These are phyloP conservation scores for Agrilus biguttatus DNA, from an alignment of 2,888 invertebrate species.

Conservation along the genomic window DNA sequence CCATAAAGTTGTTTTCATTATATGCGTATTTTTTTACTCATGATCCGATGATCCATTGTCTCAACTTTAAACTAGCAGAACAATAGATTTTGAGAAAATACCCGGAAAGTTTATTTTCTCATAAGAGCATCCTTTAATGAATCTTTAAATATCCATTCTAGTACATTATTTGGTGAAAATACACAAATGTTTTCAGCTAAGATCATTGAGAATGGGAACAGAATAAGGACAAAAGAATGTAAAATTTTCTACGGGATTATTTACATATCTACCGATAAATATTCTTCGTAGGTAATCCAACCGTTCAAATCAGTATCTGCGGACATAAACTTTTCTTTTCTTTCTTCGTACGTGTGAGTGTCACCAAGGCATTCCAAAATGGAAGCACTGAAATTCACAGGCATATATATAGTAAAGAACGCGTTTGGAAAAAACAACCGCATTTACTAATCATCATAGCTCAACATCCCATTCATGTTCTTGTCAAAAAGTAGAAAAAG, in stretches of 20 bases:
- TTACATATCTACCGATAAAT: constrained; percentile 33
- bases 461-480: constrained; percentile 41
- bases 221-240: no score
- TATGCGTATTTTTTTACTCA: no score
- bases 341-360: constrained; percentile 32
- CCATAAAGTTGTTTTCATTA: no score
- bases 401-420: neutral
- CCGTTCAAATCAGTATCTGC: constrained; percentile 40
- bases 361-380: constrained; percentile 41
- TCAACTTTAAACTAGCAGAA: no score
- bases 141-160: no score
- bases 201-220: no score
- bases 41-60: no score
- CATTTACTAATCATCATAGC: constrained; percentile 35
- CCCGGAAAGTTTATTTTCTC: no score
- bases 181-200: no score
- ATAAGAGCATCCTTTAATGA: no score
- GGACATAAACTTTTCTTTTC: constrained; percentile 35
- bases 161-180: no score
- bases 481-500: constrained; percentile 41
- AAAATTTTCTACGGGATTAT: neutral
- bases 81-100: no score
- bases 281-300: constrained; percentile 43
- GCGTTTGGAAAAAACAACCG: constrained; percentile 21
- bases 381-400: constrained; percentile 20